phyloP scores from a whole-genome alignment of 2,888 invertebrate species.

The Terebella lapidaria region DNA sequence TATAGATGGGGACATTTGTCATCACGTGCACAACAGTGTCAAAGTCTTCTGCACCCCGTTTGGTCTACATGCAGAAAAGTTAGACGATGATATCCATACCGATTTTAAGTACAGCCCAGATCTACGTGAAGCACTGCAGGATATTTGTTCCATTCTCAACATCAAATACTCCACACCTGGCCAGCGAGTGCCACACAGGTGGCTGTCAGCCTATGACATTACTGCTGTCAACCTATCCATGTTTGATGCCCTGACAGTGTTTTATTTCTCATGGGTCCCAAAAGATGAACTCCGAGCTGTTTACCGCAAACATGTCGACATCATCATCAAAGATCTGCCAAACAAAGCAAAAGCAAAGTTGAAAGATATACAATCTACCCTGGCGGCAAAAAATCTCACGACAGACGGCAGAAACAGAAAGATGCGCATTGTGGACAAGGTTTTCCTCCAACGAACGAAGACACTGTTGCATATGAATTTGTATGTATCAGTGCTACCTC shows the following conservation, averaged over 20 bases:
- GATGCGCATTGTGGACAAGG: no score
- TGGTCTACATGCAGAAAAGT: conserved; percentile 6
- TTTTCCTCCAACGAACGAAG: no score
- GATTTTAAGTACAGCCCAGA: conserved; percentile 19
- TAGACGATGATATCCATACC: conserved; percentile 15
- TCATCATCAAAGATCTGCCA: neutral
- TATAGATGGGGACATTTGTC: conserved; percentile 23
- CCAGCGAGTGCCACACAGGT: conserved; percentile 14
- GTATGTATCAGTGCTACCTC: no score
- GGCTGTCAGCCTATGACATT: conserved; percentile 19
- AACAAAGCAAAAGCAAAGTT: neutral
- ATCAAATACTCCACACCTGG: conserved; percentile 9
- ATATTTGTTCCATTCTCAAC: conserved; percentile 12
- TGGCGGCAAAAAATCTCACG: neutral
- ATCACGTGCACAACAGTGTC: conserved; percentile 19
- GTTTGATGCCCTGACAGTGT: neutral
- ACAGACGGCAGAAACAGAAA: neutral
- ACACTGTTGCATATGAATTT: no score
- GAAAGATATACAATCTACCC: neutral
- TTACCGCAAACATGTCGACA: neutral
- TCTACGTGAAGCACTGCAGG: conserved; percentile 6
- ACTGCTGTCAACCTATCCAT: neutral
- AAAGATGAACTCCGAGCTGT: neutral
- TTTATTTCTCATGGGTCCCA: conserved; percentile 10
- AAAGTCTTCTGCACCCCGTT: conserved; percentile 14